A percentile compares a stretch with the other conserved stretches of the same genome.
phyloP scores from a whole-genome alignment of 2,113 vertebrate genomes.

The Turnix velox region DNA sequence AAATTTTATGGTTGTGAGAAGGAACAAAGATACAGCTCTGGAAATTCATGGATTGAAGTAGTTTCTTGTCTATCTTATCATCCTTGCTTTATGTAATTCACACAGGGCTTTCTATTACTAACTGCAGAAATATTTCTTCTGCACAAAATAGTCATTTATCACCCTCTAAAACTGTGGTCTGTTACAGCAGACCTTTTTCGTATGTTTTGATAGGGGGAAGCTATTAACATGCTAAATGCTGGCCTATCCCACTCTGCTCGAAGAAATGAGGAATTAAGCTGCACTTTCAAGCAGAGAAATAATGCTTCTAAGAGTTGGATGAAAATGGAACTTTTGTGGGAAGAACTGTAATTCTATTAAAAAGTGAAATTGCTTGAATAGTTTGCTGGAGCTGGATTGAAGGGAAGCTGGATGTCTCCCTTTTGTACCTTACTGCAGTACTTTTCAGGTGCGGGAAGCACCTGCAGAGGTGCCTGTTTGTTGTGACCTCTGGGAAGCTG shows the following conservation, averaged over 20 bases:
- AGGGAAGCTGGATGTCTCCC: background rate
- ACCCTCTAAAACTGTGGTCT: background rate
- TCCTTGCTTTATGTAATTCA: background rate
- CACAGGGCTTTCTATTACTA: background rate
- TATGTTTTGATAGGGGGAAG: background rate
- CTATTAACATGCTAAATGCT: background rate
- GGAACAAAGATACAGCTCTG: background rate
- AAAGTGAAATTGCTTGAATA: background rate
- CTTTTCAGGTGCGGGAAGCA: background rate
- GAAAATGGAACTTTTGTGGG: background rate
- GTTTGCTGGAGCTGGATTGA: background rate
- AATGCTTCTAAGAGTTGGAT: background rate
- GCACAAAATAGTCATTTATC: background rate
- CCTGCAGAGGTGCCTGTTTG: background rate
- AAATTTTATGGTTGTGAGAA: background rate
- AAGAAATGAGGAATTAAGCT: background rate
- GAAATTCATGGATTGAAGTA: background rate
- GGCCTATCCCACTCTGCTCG: background rate
- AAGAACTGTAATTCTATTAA: background rate
- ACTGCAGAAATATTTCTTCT: slow-evolving; percentile 28
- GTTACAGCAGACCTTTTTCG: background rate
- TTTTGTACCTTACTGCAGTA: no score
- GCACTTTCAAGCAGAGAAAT: slow-evolving; percentile 6
- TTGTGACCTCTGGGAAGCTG: background rate
- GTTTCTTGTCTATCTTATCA: background rate